Conservation (phyloP, 1,140 invertebrate genomes). For the Lanistes nyassanus region DNA sequence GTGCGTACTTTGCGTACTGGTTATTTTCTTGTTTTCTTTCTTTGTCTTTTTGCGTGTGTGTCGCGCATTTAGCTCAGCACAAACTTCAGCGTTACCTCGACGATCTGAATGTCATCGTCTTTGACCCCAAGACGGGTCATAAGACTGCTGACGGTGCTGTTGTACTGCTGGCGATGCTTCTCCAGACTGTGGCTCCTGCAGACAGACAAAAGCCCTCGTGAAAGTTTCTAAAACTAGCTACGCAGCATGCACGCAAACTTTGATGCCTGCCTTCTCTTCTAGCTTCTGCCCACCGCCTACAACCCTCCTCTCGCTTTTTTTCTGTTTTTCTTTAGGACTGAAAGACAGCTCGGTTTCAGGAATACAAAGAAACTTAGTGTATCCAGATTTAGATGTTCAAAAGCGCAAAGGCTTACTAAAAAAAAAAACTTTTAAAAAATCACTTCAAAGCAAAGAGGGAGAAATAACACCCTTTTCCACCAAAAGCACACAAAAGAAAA, state of each 20-base stretch:
- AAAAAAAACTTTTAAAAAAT: too few relatives aligned
- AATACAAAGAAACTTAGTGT: too few relatives aligned
- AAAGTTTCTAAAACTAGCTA: background rate
- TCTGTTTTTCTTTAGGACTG: background rate
- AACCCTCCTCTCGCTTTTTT: background rate
- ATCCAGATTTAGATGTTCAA: too few relatives aligned
- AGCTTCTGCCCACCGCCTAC: background rate
- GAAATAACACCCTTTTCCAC: too few relatives aligned
- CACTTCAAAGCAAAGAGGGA: too few relatives aligned
- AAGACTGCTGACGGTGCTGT: constrained; percentile 29
- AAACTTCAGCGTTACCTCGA: constrained; percentile 34
- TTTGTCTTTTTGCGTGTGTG: too few relatives aligned
- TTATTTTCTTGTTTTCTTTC: too few relatives aligned
- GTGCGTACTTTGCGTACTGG: too few relatives aligned
- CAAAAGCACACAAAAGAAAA: too few relatives aligned
- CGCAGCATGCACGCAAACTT: background rate
- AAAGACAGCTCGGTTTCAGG: background rate
- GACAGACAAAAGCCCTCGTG: background rate
- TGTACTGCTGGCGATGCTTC: constrained; percentile 31
- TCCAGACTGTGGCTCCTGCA: constrained; percentile 25
- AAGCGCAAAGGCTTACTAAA: too few relatives aligned
- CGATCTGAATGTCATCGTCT: constrained; percentile 38
- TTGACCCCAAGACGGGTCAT: constrained; percentile 40
- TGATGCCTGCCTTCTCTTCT: background rate
- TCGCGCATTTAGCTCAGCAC: background rate